Percentiles rank a stretch among this genome's conserved stretches.
Conservation (phyloP, 2,797 vertebrate species). For the Galagoides demidoff region DNA sequence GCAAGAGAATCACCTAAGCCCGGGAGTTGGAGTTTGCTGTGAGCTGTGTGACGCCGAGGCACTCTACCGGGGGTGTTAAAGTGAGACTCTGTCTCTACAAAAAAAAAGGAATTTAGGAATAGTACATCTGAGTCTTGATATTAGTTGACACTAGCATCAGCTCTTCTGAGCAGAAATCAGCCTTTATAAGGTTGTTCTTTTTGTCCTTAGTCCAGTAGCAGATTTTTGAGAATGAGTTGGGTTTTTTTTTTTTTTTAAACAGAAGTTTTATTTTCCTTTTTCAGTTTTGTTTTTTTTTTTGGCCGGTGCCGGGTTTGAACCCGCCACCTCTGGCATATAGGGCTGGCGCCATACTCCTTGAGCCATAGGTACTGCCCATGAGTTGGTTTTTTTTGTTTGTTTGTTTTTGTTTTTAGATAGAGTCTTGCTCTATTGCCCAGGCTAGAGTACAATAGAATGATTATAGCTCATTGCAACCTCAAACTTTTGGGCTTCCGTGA, state of each 20-base stretch:
- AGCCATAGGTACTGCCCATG: no score
- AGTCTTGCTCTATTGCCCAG: neutral
- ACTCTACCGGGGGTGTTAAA: no score
- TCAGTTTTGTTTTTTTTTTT: no score
- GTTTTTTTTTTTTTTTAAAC: neutral
- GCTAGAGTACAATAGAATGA: neutral
- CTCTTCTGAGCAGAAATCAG: constrained; percentile 42
- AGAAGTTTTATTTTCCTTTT: no score
- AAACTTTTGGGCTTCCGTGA: neutral
- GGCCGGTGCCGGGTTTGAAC: no score
- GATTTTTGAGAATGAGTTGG: constrained; percentile 13
- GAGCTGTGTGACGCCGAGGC: no score
- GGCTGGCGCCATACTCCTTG: no score
- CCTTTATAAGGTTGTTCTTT: constrained; percentile 15
- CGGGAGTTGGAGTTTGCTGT: no score
- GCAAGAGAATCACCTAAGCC: no score
- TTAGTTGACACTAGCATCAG: neutral
- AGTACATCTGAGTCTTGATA: neutral
- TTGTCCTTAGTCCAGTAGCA: neutral
- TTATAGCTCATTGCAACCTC: neutral
- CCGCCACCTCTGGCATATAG: no score
- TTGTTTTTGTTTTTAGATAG: no score
- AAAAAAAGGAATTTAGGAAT: neutral
- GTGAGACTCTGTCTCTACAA: no score
- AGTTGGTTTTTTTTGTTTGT: neutral